These are phyloP conservation scores for Malthinus seriepunctatus DNA, from an alignment of 2,888 invertebrate species.

Conservation along the genomic window DNA sequence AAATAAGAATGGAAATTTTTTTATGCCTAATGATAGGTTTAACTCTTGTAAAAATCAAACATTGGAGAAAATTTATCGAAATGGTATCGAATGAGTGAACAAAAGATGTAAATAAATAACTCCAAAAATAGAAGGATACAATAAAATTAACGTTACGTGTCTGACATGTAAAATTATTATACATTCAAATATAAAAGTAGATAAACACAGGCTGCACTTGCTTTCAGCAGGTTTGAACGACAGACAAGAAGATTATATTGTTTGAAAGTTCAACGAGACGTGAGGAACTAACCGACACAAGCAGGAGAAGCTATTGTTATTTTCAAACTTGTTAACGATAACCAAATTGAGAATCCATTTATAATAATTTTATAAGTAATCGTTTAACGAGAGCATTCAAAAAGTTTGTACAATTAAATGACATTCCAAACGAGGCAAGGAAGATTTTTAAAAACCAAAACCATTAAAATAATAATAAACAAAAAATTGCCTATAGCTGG, in stretches of 20 bases:
- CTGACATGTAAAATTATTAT: conserved; percentile 35
- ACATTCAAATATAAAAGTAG: conserved; percentile 38
- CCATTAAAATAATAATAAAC: conserved; percentile 1
- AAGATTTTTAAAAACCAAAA: background rate
- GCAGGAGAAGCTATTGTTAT: conserved; percentile 23
- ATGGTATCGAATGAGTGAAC: background rate
- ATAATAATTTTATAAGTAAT: background rate
- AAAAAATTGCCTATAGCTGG: conserved; percentile 3
- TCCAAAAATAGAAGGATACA: conserved; percentile 6
- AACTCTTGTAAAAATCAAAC: too few species aligned
- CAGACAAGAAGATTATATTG: conserved; percentile 42
- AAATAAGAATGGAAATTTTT: too few species aligned
- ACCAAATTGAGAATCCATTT: conserved; percentile 7
- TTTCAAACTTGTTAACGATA: conserved; percentile 6
- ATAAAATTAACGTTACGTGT: conserved; percentile 7
- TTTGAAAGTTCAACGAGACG: conserved; percentile 36
- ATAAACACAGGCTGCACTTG: conserved; percentile 38
- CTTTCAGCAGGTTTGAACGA: conserved; percentile 37
- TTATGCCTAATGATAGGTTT: too few species aligned
- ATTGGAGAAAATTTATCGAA: too few species aligned
- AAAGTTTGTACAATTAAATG: conserved; percentile 4
- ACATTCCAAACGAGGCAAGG: background rate
- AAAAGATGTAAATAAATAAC: conserved; percentile 5
- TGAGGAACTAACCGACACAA: conserved; percentile 35
- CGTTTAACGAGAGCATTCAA: background rate